A percentile compares a stretch with the other conserved stretches of the same genome.
Evolutionary conservation across 2,888 invertebrate species (phyloP).

Genomic region (Parthenolecanium corni): DNA sequence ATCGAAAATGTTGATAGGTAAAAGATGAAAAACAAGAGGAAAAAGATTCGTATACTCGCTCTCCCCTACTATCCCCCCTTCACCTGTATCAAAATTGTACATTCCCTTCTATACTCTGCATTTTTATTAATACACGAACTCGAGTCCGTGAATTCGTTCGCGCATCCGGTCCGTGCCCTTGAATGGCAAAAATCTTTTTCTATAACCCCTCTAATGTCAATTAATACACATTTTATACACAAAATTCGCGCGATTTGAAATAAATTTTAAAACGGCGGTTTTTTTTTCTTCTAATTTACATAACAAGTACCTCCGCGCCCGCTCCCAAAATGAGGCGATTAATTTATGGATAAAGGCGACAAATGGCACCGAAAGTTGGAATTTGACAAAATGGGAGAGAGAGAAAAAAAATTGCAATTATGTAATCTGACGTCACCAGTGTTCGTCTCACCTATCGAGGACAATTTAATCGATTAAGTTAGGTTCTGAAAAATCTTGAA

Average conservation of each 20-base stretch:
- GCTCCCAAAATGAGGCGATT: slow-evolving; percentile 5
- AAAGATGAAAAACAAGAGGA: too few species aligned
- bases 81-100: too few species aligned
- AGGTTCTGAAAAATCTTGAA: slow-evolving; percentile 26
- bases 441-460: slow-evolving; percentile 13
- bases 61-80: too few species aligned
- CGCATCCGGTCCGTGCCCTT: slow-evolving; percentile 25
- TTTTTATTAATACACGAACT: too few species aligned
- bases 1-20: too few species aligned
- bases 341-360: slow-evolving; percentile 13
- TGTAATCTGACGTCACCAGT: slow-evolving; percentile 25
- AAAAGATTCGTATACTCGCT: too few species aligned
- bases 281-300: slow-evolving; percentile 18
- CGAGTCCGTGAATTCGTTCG: too few species aligned
- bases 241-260: background rate
- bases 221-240: background rate
- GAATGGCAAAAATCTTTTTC: background rate
- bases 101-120: too few species aligned
- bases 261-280: background rate
- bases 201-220: background rate
- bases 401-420: slow-evolving; percentile 15
- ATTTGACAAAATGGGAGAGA: slow-evolving; percentile 22
- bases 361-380: slow-evolving; percentile 11
- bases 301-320: slow-evolving; percentile 4
- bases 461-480: slow-evolving; percentile 22